Evolutionary conservation across 23 tunicate genomes (phyloP).

Genomic region (Aplidium turbinatum): DNA sequence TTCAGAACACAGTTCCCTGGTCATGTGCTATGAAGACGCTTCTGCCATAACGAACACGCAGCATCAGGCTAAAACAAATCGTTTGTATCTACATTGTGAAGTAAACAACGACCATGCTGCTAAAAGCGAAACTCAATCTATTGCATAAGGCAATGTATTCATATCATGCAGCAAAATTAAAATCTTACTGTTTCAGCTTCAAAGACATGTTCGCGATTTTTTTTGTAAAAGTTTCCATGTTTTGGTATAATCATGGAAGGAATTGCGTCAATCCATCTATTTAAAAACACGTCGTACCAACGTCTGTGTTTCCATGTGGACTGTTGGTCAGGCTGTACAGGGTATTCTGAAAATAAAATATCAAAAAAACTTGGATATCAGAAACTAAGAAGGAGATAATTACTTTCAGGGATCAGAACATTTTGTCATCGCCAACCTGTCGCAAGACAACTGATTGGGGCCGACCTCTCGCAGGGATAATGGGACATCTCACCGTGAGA

Average conservation of each 20-base stretch:
- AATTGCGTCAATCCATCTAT: conserved; percentile 54
- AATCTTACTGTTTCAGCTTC: conserved; percentile 62
- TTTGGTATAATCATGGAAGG: conserved; percentile 13
- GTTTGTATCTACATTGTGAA: no score
- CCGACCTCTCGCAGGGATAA: no score
- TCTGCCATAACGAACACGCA: no score
- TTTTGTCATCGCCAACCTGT: no score
- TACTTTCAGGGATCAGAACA: not conserved
- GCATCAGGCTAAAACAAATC: no score
- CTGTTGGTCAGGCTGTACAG: conserved; percentile 61
- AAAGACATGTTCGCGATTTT: conserved; percentile 31
- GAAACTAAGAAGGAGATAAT: not conserved
- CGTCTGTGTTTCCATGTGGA: conserved; percentile 79
- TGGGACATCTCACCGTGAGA: no score
- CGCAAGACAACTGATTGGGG: no score
- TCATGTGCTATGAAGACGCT: no score
- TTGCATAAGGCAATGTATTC: no score
- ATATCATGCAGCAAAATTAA: conserved; percentile 2
- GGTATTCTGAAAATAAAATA: conserved; percentile 60
- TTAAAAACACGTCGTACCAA: conserved; percentile 62
- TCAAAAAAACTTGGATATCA: not conserved
- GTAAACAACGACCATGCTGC: no score
- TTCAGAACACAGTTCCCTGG: no score
- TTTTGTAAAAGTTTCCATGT: conserved; percentile 33
- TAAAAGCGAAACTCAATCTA: no score